These are phyloP conservation scores for Champsocephalus esox DNA, from an alignment of 2,797 vertebrate species.

Conservation along the genomic window DNA sequence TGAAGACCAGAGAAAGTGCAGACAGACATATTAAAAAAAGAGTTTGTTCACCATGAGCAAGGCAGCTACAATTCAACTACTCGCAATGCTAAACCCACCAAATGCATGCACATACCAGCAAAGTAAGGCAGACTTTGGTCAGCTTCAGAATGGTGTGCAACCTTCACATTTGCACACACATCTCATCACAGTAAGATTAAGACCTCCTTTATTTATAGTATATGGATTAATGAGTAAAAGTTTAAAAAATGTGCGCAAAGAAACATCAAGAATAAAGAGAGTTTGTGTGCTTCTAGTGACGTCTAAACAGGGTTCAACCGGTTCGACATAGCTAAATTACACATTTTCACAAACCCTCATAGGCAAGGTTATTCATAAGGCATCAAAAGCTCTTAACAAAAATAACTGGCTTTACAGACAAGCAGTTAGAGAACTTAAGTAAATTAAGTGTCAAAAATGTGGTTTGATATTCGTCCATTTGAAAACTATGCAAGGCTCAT, in stretches of 20 bases:
- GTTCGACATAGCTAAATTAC: too few species aligned
- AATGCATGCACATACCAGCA: too few species aligned
- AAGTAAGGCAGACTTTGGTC: neutral
- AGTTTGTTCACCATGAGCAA: neutral
- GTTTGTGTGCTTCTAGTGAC: neutral
- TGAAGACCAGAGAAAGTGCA: neutral
- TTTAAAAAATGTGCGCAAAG: neutral
- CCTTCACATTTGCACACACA: neutral
- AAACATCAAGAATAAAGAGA: neutral
- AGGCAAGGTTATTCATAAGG: neutral
- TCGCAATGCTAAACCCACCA: too few species aligned
- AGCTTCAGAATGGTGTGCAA: too few species aligned
- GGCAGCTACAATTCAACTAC: neutral
- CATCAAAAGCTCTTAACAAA: neutral
- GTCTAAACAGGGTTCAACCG: neutral
- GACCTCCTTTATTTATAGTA: neutral
- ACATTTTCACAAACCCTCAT: too few species aligned
- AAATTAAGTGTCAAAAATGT: neutral
- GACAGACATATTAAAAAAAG: too few species aligned
- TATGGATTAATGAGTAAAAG: neutral
- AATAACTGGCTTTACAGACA: neutral
- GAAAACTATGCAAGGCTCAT: neutral
- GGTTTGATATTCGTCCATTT: too few species aligned
- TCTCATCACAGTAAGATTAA: neutral
- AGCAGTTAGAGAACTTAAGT: neutral